A percentile compares a stretch with the other conserved stretches of the same genome.
These are phyloP conservation scores for Petroica traversi DNA, from an alignment of 2,113 vertebrate genomes.

Conservation along the genomic window DNA sequence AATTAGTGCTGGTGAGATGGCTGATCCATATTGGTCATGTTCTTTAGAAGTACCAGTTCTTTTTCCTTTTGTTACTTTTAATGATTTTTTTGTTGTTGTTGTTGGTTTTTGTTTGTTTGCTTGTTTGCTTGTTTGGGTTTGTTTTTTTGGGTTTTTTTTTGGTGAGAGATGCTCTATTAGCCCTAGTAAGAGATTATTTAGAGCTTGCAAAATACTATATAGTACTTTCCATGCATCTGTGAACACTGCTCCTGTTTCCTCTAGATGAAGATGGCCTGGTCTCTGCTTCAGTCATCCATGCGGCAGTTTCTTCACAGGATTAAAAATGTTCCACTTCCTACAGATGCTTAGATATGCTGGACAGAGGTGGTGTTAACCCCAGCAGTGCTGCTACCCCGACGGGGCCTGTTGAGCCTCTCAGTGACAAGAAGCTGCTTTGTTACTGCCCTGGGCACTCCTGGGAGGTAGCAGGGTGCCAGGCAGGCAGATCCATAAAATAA, in stretches of 20 bases:
- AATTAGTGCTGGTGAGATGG: background rate
- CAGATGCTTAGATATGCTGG: background rate
- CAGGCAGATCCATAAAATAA: background rate
- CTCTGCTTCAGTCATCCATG: background rate
- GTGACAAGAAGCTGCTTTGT: background rate
- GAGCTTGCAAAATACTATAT: background rate
- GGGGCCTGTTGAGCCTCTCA: background rate
- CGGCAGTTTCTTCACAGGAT: slow-evolving; percentile 21
- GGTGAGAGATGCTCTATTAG: background rate
- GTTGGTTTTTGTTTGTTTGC: background rate
- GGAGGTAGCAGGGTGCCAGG: background rate
- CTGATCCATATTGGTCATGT: background rate
- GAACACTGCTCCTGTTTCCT: background rate
- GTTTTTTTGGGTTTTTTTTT: background rate
- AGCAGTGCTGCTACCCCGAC: background rate
- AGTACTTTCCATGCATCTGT: background rate
- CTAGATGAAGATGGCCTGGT: background rate
- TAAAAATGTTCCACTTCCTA: slow-evolving; percentile 16
- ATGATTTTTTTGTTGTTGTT: background rate
- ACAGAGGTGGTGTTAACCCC: background rate
- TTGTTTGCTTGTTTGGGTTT: background rate
- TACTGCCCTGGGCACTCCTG: too few relatives aligned
- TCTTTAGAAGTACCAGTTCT: background rate
- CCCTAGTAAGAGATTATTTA: background rate
- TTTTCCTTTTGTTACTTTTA: background rate